Evolutionary conservation across 2,888 invertebrate species (phyloP).

Genomic region (Limnephilus lunatus): DNA sequence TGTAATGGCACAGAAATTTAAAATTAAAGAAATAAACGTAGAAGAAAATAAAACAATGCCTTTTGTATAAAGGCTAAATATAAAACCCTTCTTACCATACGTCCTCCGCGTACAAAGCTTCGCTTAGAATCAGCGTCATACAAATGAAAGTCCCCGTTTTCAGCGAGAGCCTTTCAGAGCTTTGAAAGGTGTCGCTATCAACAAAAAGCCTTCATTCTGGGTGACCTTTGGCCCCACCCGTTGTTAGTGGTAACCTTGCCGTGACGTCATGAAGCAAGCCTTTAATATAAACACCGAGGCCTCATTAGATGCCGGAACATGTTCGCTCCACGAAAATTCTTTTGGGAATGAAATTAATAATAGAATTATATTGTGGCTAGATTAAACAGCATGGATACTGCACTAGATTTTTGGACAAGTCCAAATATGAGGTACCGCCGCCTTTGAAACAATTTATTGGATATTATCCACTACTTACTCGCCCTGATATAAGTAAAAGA

Average conservation of each 20-base stretch:
- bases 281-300: background rate
- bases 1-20: background rate
- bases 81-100: background rate
- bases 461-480: too few relatives aligned
- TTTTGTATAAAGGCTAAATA: background rate
- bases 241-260: constrained; percentile 13
- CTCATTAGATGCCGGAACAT: constrained; percentile 15
- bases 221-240: background rate
- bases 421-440: too few relatives aligned
- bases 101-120: background rate
- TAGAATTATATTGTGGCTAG: too few relatives aligned
- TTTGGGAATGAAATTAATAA: background rate
- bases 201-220: constrained; percentile 16
- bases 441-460: too few relatives aligned
- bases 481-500: too few relatives aligned
- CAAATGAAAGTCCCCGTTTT: background rate
- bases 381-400: too few relatives aligned
- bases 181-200: constrained; percentile 2
- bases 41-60: background rate
- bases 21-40: background rate
- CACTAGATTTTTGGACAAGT: too few relatives aligned
- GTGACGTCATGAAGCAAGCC: background rate
- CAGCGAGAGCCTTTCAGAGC: background rate
- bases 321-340: background rate
- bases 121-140: background rate